A percentile compares a stretch with the other conserved stretches of the same genome.
Evolutionary conservation across 2,113 vertebrate species (phyloP).

Genomic region (Stigmatopora argus): DNA sequence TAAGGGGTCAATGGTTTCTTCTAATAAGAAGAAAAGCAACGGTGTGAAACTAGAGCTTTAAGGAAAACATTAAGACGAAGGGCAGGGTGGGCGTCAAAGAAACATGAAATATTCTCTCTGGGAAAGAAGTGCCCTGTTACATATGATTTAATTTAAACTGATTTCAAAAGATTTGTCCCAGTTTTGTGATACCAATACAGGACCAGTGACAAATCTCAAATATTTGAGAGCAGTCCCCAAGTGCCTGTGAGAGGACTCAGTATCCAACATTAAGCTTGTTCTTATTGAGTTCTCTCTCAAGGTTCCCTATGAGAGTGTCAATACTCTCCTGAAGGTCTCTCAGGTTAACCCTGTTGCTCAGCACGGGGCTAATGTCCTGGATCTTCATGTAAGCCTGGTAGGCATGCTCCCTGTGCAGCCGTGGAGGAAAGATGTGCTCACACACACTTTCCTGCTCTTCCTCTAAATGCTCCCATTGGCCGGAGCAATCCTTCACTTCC

Average conservation of each 20-base stretch:
- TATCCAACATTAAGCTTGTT: constrained; percentile 84
- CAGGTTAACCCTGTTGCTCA: constrained; percentile 82
- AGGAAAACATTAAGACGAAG: constrained; percentile 31
- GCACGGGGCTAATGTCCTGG: constrained; percentile 78
- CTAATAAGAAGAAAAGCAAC: constrained; percentile 75
- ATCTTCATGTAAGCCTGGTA: constrained; percentile 84
- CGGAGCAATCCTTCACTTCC: constrained; percentile 24
- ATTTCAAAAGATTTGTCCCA: constrained; percentile 16
- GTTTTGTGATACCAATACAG: constrained; percentile 10
- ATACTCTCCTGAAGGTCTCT: constrained; percentile 97
- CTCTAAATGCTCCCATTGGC: constrained; percentile 24
- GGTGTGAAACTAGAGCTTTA: constrained; percentile 41
- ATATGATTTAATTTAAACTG: constrained; percentile 20
- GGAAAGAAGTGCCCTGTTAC: constrained; percentile 47
- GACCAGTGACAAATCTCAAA: constrained; percentile 8
- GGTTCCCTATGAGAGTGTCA: constrained; percentile 91
- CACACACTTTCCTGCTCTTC: constrained; percentile 50
- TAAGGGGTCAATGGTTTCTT: constrained; percentile 72
- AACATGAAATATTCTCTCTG: constrained; percentile 55
- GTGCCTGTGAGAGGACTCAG: constrained; percentile 54
- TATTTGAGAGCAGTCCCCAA: background rate
- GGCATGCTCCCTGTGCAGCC: constrained; percentile 66
- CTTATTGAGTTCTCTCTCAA: constrained; percentile 95
- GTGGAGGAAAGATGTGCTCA: constrained; percentile 37
- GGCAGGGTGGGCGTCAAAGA: constrained; percentile 29